A percentile compares a stretch with the other conserved stretches of the same genome.
Evolutionary conservation across 2,888 invertebrate genomes (phyloP).

Genomic region (Scaptomyza reducta): DNA sequence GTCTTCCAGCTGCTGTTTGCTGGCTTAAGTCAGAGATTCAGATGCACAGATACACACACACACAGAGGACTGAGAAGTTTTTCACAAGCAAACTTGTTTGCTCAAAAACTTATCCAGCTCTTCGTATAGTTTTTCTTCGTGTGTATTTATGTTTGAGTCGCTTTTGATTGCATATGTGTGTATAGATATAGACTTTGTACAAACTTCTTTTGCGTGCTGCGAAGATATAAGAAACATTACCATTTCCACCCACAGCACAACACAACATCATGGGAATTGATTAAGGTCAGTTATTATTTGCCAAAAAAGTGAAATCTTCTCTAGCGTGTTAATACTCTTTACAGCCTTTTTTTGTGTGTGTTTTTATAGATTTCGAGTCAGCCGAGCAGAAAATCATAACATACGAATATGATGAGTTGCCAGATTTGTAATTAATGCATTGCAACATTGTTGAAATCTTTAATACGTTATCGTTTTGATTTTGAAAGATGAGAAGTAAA

Average conservation of each 20-base stretch:
- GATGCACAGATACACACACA: slow-evolving; percentile 28
- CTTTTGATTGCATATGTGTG: slow-evolving; percentile 60
- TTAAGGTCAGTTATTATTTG: slow-evolving; percentile 73
- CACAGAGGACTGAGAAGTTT: slow-evolving; percentile 66
- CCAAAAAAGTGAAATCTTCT: slow-evolving; percentile 65
- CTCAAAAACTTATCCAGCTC: slow-evolving; percentile 27
- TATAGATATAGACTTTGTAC: slow-evolving; percentile 29
- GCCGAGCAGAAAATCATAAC: slow-evolving; percentile 40
- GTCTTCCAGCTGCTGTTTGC: slow-evolving; percentile 57
- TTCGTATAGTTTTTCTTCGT: slow-evolving; percentile 1
- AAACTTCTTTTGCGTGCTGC: slow-evolving; percentile 13
- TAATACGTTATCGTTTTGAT: not conserved
- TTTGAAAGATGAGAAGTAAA: not conserved
- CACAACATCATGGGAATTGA: slow-evolving; percentile 63
- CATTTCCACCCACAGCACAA: slow-evolving; percentile 35
- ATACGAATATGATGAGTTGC: slow-evolving; percentile 20
- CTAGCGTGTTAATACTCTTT: slow-evolving; percentile 26
- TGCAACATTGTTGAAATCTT: slow-evolving; percentile 1
- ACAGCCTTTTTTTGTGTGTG: not conserved
- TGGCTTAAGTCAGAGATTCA: slow-evolving; percentile 25
- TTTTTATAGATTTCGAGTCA: slow-evolving; percentile 22
- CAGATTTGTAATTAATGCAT: not conserved
- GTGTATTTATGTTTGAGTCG: slow-evolving; percentile 18
- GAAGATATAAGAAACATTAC: slow-evolving; percentile 25
- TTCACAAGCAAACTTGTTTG: slow-evolving; percentile 71